Evolutionary conservation across 1,140 invertebrate genomes (phyloP), one percentile per base, ranked within the genome.

Genomic region (Tetraneura akinire): DNA sequence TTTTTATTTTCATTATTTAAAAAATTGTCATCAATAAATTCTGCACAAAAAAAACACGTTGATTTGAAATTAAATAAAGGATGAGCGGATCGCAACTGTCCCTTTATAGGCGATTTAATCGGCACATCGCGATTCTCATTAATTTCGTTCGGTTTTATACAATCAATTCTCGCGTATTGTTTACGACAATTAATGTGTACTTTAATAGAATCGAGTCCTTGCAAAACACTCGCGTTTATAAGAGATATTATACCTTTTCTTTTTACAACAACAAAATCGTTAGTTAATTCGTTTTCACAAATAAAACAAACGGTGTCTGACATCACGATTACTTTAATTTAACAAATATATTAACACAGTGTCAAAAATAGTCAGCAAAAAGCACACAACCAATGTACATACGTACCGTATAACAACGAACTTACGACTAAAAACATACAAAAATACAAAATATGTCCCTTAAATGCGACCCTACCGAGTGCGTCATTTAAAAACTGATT

Each of bases 171-270:
- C 32, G 64, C 32, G 37, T 68, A 68, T 21, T 21, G 64, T 68
- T 68, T 68, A 18, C 29, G 29, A 45, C 64, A 68, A 37, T 21
- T 45, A 68, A 68, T 68, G 64, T 68, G 64, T 45, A 68, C 64
- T 37, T 42, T 68, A 45, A 68, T 13, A n/a, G 64, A 68, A 45
- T 68, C 64, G 64, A 18, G 64, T 18, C n/a, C n/a, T 68, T 45
- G 37, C 37, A 68, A 45, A n/a, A 68, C 18, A 60, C 57, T 60
- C 10, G 26, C 57, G 23, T 60, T 29, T 66, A 66, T 66, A 3
- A 66, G 32, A 66, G 18, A 21, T 8, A n/a, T 37, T 18, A 66
- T 66, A 42, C 26, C 32, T 37, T 66, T 66, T 66, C 62, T 16
- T 66, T 37, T 66, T 66, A 66, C 62, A 66, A 21, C 32, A 66